Evolutionary conservation across 2,113 vertebrate species (phyloP), one percentile per base, ranked within the genome.

Genomic region (Trichomycterus rosablanca): DNA sequence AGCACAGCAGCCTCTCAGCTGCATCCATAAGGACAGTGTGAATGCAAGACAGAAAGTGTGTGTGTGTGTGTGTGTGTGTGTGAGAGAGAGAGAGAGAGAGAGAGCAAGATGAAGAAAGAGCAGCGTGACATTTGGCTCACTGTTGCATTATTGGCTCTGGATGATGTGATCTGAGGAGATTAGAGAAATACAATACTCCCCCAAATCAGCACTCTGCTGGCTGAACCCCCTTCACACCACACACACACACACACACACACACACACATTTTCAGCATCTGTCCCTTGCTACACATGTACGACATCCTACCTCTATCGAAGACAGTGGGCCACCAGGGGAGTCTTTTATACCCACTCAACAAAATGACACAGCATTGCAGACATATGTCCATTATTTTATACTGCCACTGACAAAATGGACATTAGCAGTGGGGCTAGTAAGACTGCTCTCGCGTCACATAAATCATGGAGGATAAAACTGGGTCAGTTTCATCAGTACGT

Each of bases 131-230:
- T 83, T 84, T 79, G 71, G 78, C 75, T 83, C 74, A 69, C 70
- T 73, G 77, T 77, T 74, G 76, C 77, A 76, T 83, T 84, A 84
- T 84, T 86, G 82, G 78, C 78, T 79, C 73, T 73, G 72, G 75
- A 76, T 84, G 80, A 81, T 84, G 78, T 82, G 81, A 86, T 86
- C 77, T 72, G 79, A 83, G 74, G 70, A 82, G 81, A 87, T 87
- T 82, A 86, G 74, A 84, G 77, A 74, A 84, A 85, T 81, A 78
- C 81, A 81, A 82, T 82, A 73, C 78, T 78, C 75, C 73, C 67
- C 72, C 80, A 80, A 79, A 82, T 82, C 78, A 79, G 67, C 56
- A 66, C 57, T 73, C 66, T 66, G 61, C 75, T 66, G 73, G 62
- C 73, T 67, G 58, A 72, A 72, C 66, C 67, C 74, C 69, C 64